A percentile compares a stretch with the other conserved stretches of the same genome.
phyloP scores from a whole-genome alignment of 2,113 vertebrate genomes.

The Muscicapa adusta region DNA sequence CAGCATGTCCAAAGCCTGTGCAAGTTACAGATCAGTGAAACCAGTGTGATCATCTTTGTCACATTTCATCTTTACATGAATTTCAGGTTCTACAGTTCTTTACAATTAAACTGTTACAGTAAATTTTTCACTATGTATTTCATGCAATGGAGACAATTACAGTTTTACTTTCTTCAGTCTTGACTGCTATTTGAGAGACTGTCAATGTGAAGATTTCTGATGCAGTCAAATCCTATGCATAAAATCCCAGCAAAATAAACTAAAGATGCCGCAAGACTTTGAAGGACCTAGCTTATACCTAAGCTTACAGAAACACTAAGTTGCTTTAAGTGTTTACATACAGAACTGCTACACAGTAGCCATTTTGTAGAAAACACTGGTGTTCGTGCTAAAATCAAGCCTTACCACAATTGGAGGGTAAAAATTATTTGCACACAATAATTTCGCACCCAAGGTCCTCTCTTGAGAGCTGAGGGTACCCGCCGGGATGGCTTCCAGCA shows the following conservation, averaged over 20 bases:
- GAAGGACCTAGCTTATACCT: neutral
- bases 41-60: neutral
- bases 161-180: neutral
- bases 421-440: neutral
- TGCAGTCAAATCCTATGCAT: neutral
- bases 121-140: neutral
- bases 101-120: neutral
- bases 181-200: neutral
- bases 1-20: neutral
- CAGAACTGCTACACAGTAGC: neutral
- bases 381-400: neutral
- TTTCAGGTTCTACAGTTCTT: neutral
- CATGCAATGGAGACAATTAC: neutral
- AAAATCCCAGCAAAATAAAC: neutral
- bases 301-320: neutral
- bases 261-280: neutral
- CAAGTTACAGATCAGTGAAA: neutral
- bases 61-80: neutral
- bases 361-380: neutral
- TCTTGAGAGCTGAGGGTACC: neutral
- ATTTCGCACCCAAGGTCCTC: neutral
- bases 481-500: neutral
- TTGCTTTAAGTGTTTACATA: neutral
- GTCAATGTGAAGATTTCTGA: neutral
- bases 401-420: neutral